Evolutionary conservation across 2,888 invertebrate species (phyloP), one percentile per base, ranked within the genome.

Genomic region (Dolichomitus sp.): DNA sequence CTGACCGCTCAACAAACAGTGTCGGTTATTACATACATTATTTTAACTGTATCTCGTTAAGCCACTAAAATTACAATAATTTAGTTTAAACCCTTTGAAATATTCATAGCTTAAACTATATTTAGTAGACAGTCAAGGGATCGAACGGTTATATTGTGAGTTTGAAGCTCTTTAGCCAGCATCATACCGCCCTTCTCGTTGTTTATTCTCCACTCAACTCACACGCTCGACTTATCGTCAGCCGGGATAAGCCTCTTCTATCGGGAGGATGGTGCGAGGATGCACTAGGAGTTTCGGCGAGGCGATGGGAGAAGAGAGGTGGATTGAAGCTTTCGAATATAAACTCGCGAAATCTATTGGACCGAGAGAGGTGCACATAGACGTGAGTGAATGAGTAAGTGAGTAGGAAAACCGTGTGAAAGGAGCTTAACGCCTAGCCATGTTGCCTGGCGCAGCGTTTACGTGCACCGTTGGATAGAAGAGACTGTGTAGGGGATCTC

Each of bases 361-460:
- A 59, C 74, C 70, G 61, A 61, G 37, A 37, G 33, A 59, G 33
- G 69, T 54, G 65, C 23, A 27, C 50, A 69, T 59, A 37, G 63
- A 75, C 37, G 17, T 61, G 45, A 63, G 77, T 4, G 45, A 37
- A 37, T 37, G 37, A 37, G 12, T 50, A 74, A 59, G 72, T 45
- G 66, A 50, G 72, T 78, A 48, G 65, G 48, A 69, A 81, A 85
- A 82, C 85, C 84, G 84, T 89, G 89, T 88, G 87, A 86, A 86
- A 87, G 85, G 79, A 80, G 88, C 89, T 89, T 89, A 89, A 88
- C 82, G 80, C 80, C 80, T 85, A 72, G 84, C 84, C 82, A 74
- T 27, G 61, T 68, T 37, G 63, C 42, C 70, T n/a, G 14, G 40
- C 42, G 37, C 52, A 27, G 45, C 69, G 37, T 61, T 54, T 73